phyloP scores from a whole-genome alignment of 30 jellyfish, hydroid and myxozoan genomes.

The Turritopsis rubra region DNA sequence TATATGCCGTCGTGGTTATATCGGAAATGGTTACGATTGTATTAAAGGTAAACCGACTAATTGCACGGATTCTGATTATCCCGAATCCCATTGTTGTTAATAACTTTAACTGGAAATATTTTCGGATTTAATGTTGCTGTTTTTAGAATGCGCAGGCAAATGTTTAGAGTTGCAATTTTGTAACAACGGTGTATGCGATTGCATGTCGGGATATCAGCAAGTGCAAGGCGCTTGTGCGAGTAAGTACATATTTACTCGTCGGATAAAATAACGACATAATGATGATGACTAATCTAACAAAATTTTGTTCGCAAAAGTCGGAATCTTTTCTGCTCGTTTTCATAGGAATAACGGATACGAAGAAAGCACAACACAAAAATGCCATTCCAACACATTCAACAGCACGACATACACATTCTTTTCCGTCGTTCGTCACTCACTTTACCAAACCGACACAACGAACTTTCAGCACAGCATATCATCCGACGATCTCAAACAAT shows the following conservation, averaged over 20 bases:
- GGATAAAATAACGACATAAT: not conserved
- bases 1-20: constrained; percentile 63
- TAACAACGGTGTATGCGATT: not conserved
- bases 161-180: constrained; percentile 8
- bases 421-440: constrained; percentile 5
- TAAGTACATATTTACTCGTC: not conserved
- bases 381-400: not conserved
- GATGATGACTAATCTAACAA: not conserved
- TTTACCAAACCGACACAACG: constrained; percentile 8
- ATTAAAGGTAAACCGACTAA: constrained; percentile 37
- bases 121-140: too few species aligned
- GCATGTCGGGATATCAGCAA: constrained; percentile 6
- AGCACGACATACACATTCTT: not conserved
- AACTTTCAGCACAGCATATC: not conserved
- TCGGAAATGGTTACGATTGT: constrained; percentile 89
- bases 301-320: not conserved
- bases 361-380: not conserved
- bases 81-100: too few species aligned
- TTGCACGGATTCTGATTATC: not conserved
- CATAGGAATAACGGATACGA: not conserved
- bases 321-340: not conserved
- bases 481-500: not conserved
- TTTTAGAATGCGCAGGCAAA: constrained; percentile 1
- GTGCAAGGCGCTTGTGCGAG: not conserved
- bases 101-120: not conserved